Base-by-base conservation (phyloP, 2,113 vertebrate species). In the Sinocyclocheilus anophthalmus region DNA sequence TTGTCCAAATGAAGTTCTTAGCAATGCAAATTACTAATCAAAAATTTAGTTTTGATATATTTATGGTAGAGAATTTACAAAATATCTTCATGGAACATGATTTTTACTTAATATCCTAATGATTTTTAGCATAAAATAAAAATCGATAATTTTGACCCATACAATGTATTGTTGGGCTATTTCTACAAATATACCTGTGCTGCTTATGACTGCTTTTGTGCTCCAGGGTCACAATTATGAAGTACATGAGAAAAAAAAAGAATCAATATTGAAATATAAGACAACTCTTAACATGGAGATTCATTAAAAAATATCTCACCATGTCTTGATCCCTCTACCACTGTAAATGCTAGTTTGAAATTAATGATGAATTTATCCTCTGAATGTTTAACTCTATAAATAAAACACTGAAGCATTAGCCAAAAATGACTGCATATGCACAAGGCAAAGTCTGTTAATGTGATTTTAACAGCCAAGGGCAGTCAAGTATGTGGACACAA, bases 281-380 rank as follows among this genome's bases (percentile, higher is more conserved):
- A 26, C 22, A 24, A 48, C 26, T 30, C 4, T 16, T 6, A 65
- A 26, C 63, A 65, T 67, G 63, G 13, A 67, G 63, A 26, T 67
- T 30, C 16, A 11, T 63, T 63, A 24, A 30, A 33, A 13, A 67
- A 30, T 26, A 67, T 45, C 39, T 69, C 63, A 50, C 37, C 24
- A 24, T 53, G 42, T 67, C 59, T 48, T 12, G 6, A 65, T 69
- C 42, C 13, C 61, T 65, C 22, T 50, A 14, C 45, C 42, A 69
- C 45, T 83, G 16, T 76, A 76, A 82, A 81, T 81, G 75, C 57
- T n/a, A n/a, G 14, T 57, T 63, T 65, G 37, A 84, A 67, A 61
- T 33, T 24, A 77, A 67, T 45, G 24, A 76, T 77, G 63, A 48
- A 50, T 65, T 48, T 3, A 24, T 45, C 42, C 45, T 48, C 45